Evolutionary conservation across 2,888 invertebrate species (phyloP).

Genomic region (Acrobasis suavella): DNA sequence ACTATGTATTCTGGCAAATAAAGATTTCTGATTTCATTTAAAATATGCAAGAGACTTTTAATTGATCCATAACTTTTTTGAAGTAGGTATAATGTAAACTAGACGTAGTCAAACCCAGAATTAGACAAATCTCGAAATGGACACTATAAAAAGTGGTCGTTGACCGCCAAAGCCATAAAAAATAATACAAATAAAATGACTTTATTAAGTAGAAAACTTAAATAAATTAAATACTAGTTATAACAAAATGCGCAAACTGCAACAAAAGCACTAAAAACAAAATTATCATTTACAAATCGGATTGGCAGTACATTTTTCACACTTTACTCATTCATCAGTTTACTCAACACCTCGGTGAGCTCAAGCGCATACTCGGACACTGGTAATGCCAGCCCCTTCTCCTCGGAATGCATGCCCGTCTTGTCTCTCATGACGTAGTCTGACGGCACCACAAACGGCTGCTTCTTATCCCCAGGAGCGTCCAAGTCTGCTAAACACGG

Average conservation of each 20-base stretch:
- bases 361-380: slow-evolving; percentile 69
- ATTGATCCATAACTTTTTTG: too few relatives aligned
- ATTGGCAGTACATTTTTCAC: neutral
- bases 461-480: slow-evolving; percentile 55
- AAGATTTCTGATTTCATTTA: too few relatives aligned
- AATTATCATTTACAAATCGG: neutral
- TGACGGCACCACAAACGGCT: slow-evolving; percentile 66
- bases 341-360: slow-evolving; percentile 68
- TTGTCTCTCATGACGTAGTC: slow-evolving; percentile 59
- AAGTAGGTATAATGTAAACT: too few relatives aligned
- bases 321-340: slow-evolving; percentile 59
- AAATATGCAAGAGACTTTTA: too few relatives aligned
- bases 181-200: too few relatives aligned
- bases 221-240: neutral
- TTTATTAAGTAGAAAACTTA: too few relatives aligned
- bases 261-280: too few relatives aligned
- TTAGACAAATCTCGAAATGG: too few relatives aligned
- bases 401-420: slow-evolving; percentile 38
- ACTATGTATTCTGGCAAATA: too few relatives aligned
- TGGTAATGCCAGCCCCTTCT: slow-evolving; percentile 66
- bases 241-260: neutral
- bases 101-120: too few relatives aligned
- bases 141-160: too few relatives aligned
- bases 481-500: slow-evolving; percentile 48
- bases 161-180: too few relatives aligned